Evolutionary conservation across 2,888 invertebrate species (phyloP), one percentile per base, ranked within the genome.

Genomic region (Drosophila cognata): DNA sequence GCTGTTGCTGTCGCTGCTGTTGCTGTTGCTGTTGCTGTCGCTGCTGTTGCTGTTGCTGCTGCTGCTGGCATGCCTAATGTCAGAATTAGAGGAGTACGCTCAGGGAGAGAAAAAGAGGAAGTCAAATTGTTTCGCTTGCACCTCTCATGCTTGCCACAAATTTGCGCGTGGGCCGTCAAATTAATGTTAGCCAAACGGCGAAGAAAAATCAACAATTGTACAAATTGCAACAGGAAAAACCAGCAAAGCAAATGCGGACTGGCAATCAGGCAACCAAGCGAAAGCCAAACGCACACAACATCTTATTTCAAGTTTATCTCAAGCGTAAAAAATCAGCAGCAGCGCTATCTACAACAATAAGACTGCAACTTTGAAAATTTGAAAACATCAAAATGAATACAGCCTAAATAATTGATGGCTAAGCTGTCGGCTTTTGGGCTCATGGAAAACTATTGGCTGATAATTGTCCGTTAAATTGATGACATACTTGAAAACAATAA

Each of bases 161-260:
- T 79, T 21, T 41, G 79, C 84, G 57, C 71, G 72, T 73, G 74
- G 70, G 66, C 79, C 81, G 77, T 77, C 77, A 70, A 43, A 41
- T 65, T 78, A 55, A 71, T 5, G 62, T 68, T 31, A 64, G 51
- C 31, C 50, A 77, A 71, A 58, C 51, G 58, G 50, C 36, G 63
- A 56, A 68, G 81, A 79, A 62, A 71, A 85, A 85, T 81, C 86
- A 88, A 86, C 81, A 81, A 74, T 78, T 74, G 57, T 69, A 76
- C 75, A 85, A 85, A 85, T 88, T 85, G 87, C 89, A 79, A 80
- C 80, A 80, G 85, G 85, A 86, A 85, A 86, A 84, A 72, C 81
- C 89, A 73, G 77, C 71, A 74, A 71, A 55, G 43, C 48, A 53
- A 50, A 50, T 58, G 57, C 57, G 46, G 38, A 13, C 62, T 18